phyloP scores from a whole-genome alignment of 2,888 invertebrate species.

The Diaperis boleti region DNA sequence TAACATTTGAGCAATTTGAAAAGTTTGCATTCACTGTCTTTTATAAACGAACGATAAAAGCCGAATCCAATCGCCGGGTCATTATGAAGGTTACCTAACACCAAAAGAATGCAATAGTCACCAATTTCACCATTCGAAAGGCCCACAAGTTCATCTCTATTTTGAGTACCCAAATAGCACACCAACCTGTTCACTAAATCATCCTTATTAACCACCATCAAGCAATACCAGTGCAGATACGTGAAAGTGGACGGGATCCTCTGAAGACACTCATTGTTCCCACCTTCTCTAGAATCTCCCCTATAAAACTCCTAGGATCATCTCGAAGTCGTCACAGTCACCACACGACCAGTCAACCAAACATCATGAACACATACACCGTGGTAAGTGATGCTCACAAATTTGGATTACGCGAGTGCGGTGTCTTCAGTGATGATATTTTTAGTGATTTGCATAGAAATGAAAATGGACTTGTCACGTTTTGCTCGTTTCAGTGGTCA shows the following conservation, averaged over 20 bases:
- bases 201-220: too few species aligned
- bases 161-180: constrained; percentile 8
- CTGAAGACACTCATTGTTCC: constrained; percentile 57
- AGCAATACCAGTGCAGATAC: constrained; percentile 41
- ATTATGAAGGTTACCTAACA: neutral
- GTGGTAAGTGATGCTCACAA: constrained; percentile 63
- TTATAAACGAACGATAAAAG: too few species aligned
- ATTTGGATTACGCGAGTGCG: constrained; percentile 55
- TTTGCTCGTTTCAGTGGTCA: too few species aligned
- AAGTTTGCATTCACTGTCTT: too few species aligned
- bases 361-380: constrained; percentile 67
- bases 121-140: constrained; percentile 22
- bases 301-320: constrained; percentile 61
- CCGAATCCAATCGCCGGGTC: too few species aligned
- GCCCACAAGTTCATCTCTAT: constrained; percentile 18
- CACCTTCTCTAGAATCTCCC: constrained; percentile 56
- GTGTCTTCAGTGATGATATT: too few species aligned
- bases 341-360: constrained; percentile 64
- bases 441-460: too few species aligned
- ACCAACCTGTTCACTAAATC: too few species aligned
- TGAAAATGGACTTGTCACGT: too few species aligned
- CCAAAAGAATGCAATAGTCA: neutral
- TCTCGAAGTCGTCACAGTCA: constrained; percentile 62
- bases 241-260: constrained; percentile 58
- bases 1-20: too few species aligned